These are phyloP conservation scores for Agriopis leucophaearia DNA, from an alignment of 2,888 invertebrate species.

Conservation along the genomic window DNA sequence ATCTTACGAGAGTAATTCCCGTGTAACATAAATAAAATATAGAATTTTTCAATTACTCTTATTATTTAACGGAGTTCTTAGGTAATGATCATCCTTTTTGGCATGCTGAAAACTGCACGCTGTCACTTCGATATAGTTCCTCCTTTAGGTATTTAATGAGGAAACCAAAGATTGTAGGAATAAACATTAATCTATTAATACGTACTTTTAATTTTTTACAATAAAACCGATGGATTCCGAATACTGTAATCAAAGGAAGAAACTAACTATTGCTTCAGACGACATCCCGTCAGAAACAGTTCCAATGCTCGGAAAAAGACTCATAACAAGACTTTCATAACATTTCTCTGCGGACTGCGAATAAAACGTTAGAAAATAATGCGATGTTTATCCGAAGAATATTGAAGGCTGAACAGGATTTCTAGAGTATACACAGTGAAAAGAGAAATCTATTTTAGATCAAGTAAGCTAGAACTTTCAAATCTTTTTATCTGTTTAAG, in stretches of 20 bases:
- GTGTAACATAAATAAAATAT: no score
- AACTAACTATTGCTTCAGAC: slow-evolving; percentile 22
- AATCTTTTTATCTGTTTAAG: no score
- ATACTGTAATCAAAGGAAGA: slow-evolving; percentile 22
- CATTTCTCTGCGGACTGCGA: slow-evolving; percentile 23
- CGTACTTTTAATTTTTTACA: neutral
- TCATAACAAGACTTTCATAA: slow-evolving; percentile 29
- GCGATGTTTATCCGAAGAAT: slow-evolving; percentile 29
- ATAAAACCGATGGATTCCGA: neutral
- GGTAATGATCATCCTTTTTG: no score
- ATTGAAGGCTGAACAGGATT: slow-evolving; percentile 14
- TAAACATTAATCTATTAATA: neutral
- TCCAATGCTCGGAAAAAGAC: slow-evolving; percentile 16
- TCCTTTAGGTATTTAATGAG: neutral
- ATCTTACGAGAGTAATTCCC: no score
- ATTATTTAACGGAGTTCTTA: no score
- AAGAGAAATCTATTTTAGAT: neutral
- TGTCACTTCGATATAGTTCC: no score
- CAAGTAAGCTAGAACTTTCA: no score
- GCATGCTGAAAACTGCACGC: no score
- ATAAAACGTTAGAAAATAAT: slow-evolving; percentile 29
- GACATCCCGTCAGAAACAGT: slow-evolving; percentile 24
- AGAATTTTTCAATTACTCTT: no score
- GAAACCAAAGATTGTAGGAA: neutral
- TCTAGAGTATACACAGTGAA: slow-evolving; percentile 9